Percentiles rank a stretch among this genome's conserved stretches.
Conservation (phyloP, 2,888 invertebrate species). For the Ochropacha duplaris region DNA sequence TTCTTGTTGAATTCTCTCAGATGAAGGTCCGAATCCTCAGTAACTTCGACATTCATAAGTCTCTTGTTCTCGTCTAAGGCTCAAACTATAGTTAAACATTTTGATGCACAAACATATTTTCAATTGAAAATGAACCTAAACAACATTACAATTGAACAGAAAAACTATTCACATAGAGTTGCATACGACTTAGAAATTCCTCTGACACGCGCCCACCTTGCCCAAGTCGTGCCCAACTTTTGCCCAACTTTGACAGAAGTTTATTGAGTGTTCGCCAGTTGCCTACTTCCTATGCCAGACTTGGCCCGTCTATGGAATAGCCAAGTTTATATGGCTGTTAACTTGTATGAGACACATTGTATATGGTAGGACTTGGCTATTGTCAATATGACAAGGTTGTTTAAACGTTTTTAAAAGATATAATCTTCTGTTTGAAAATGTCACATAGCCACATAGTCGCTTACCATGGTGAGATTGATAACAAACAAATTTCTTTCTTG, state of each 20-base stretch:
- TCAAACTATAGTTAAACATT: no score
- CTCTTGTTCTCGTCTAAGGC: no score
- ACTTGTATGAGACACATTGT: slow-evolving; percentile 6
- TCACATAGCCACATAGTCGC: no score
- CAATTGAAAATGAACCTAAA: background rate
- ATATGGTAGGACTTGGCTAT: background rate
- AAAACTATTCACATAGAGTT: background rate
- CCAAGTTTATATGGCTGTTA: slow-evolving; percentile 6
- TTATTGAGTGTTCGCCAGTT: slow-evolving; percentile 36
- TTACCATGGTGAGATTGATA: no score
- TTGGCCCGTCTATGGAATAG: slow-evolving; percentile 14
- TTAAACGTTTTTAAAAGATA: background rate
- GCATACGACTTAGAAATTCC: slow-evolving; percentile 31
- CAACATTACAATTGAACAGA: slow-evolving; percentile 7
- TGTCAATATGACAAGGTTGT: background rate
- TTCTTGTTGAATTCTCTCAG: no score
- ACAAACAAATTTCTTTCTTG: no score
- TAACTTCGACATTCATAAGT: no score
- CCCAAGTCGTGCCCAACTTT: slow-evolving; percentile 22
- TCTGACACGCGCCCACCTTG: slow-evolving; percentile 35
- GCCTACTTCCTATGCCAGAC: slow-evolving; percentile 25
- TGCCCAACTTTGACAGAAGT: slow-evolving; percentile 29
- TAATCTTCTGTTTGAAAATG: no score
- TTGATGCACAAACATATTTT: no score
- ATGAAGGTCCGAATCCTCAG: no score